A percentile compares a stretch with the other conserved stretches of the same genome.
Evolutionary conservation across 2,888 invertebrate genomes (phyloP).

Genomic region (Pogonocherus hispidulus): DNA sequence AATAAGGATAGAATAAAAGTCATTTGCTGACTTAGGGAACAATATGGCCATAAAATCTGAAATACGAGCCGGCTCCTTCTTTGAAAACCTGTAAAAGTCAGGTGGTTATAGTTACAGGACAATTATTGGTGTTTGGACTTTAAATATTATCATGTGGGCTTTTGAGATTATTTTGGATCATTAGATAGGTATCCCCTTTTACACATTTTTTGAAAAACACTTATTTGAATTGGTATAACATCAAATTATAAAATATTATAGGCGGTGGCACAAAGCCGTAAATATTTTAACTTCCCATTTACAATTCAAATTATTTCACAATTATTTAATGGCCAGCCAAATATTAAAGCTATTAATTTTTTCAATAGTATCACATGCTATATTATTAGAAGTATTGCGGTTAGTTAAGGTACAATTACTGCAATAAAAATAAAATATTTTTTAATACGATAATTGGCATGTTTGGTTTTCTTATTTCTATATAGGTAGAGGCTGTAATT

Average conservation of each 20-base stretch:
- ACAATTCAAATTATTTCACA: conserved; percentile 27
- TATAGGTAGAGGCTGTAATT: conserved; percentile 9
- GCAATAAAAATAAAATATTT: background rate
- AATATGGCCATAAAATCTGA: conserved; percentile 13
- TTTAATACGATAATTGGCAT: conserved; percentile 3
- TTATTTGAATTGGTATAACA: background rate
- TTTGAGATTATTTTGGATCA: background rate
- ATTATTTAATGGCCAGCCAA: conserved; percentile 21
- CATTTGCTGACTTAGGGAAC: background rate
- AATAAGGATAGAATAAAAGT: background rate
- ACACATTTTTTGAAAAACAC: background rate
- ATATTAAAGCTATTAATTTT: conserved; percentile 4
- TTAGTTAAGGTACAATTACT: conserved; percentile 10
- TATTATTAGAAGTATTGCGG: conserved; percentile 10
- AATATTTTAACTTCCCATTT: conserved; percentile 27
- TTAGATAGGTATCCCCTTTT: background rate
- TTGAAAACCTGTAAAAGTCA: conserved; percentile 1
- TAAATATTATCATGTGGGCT: background rate
- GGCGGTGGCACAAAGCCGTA: conserved; percentile 12
- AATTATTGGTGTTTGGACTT: background rate
- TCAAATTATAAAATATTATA: conserved; percentile 14
- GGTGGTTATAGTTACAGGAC: background rate
- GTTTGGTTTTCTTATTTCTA: conserved; percentile 16
- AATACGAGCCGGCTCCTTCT: conserved; percentile 1
- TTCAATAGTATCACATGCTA: conserved; percentile 3